Evolutionary conservation across 2,888 invertebrate genomes (phyloP).

Genomic region (Cheilosia scutellata): DNA sequence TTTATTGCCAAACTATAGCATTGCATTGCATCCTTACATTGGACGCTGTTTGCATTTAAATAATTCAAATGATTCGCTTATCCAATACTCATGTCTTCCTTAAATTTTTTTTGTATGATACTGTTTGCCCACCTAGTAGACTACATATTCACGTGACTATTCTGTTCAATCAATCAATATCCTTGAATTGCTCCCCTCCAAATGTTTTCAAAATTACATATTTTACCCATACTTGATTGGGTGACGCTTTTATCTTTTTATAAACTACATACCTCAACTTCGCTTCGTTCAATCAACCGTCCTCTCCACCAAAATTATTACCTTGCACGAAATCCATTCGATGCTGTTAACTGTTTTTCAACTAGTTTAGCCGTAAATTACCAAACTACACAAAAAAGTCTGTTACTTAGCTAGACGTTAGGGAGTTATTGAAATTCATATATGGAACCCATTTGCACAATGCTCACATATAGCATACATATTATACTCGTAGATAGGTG

Average conservation of each 20-base stretch:
- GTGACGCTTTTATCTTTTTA: slow-evolving; percentile 42
- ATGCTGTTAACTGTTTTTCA: slow-evolving; percentile 52
- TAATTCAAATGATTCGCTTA: too few species aligned
- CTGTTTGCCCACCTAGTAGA: too few species aligned
- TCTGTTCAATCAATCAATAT: too few species aligned
- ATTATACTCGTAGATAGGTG: not conserved
- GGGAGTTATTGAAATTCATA: slow-evolving; percentile 54
- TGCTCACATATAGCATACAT: not conserved
- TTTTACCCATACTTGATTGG: not conserved
- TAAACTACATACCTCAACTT: slow-evolving; percentile 23
- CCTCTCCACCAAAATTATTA: slow-evolving; percentile 35
- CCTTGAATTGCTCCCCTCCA: not conserved
- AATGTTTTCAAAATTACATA: not conserved
- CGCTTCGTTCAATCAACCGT: slow-evolving; percentile 28
- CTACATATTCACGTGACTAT: too few species aligned
- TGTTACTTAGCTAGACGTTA: slow-evolving; percentile 31
- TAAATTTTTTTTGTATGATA: too few species aligned
- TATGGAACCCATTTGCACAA: slow-evolving; percentile 29
- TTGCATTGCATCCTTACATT: too few species aligned
- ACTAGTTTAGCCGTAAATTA: slow-evolving; percentile 31
- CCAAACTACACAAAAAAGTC: slow-evolving; percentile 35
- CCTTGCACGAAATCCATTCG: slow-evolving; percentile 58
- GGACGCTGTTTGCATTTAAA: too few species aligned
- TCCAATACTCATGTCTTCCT: too few species aligned
- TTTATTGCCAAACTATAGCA: too few species aligned